Percentiles rank a stretch among this genome's conserved stretches.
Evolutionary conservation across 2,113 vertebrate genomes (phyloP).

Genomic region (Mobula birostris): DNA sequence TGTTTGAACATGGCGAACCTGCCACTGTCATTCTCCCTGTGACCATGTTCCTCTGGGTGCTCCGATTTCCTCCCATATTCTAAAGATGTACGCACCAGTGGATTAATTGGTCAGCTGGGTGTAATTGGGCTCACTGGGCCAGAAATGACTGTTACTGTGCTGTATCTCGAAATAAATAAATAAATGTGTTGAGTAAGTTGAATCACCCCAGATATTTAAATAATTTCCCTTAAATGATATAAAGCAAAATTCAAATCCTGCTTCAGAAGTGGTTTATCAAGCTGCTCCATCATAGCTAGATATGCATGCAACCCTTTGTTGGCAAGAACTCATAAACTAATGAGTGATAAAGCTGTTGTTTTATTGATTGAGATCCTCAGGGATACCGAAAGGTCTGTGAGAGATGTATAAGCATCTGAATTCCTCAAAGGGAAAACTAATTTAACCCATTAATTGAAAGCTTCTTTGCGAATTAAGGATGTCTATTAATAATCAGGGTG

Average conservation of each 20-base stretch:
- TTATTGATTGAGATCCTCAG: not conserved
- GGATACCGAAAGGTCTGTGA: not conserved
- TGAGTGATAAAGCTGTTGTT: not conserved
- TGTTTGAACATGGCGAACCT: too few species aligned
- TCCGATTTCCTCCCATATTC: too few species aligned
- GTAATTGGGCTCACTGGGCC: too few species aligned
- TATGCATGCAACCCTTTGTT: not conserved
- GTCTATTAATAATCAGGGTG: not conserved
- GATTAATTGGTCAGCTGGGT: too few species aligned
- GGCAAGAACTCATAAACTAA: not conserved
- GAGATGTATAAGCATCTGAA: not conserved
- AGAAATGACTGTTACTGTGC: too few species aligned
- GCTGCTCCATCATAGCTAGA: not conserved
- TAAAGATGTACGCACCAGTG: too few species aligned
- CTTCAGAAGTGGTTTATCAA: not conserved
- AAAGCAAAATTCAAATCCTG: not conserved
- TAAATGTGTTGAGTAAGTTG: too few species aligned
- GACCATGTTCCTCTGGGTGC: too few species aligned
- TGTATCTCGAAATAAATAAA: too few species aligned
- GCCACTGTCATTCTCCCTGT: too few species aligned
- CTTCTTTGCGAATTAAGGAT: not conserved
- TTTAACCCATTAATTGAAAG: not conserved
- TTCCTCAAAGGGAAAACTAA: not conserved
- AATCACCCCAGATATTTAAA: not conserved
- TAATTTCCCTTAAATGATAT: not conserved